Conservation (phyloP, 2,113 vertebrate genomes). For the Ageneiosus marmoratus region DNA sequence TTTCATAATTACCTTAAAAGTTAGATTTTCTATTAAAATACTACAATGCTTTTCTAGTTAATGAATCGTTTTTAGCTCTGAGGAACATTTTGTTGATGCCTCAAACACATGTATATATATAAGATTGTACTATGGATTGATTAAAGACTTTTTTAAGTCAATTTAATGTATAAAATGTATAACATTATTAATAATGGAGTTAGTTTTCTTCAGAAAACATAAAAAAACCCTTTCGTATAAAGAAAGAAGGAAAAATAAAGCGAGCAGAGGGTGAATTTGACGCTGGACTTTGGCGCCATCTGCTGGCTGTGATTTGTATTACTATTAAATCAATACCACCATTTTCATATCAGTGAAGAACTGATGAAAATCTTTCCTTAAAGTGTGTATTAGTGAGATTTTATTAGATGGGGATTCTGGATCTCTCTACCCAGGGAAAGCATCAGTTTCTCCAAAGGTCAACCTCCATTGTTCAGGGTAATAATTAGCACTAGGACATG, state of each 20-base stretch:
- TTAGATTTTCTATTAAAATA: too few relatives aligned
- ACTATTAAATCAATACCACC: not conserved
- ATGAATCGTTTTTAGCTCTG: too few relatives aligned
- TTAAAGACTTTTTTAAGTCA: not conserved
- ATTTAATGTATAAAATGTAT: too few relatives aligned
- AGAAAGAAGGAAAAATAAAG: too few relatives aligned
- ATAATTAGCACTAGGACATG: not conserved
- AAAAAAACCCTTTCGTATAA: too few relatives aligned
- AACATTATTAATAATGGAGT: too few relatives aligned
- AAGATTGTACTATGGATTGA: not conserved
- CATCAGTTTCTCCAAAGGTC: not conserved
- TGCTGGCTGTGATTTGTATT: not conserved
- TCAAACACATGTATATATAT: too few relatives aligned
- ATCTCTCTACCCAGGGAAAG: slow-evolving; percentile 19
- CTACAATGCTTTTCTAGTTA: too few relatives aligned
- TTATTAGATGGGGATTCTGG: not conserved
- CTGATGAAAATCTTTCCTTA: not conserved
- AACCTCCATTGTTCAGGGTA: not conserved
- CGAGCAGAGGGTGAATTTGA: too few relatives aligned
- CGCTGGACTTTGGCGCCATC: too few relatives aligned
- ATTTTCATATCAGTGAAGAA: not conserved
- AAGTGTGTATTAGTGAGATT: not conserved
- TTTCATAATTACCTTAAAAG: too few relatives aligned
- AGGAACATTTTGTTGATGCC: too few relatives aligned
- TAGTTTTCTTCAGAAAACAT: not conserved